A percentile compares a stretch with the other conserved stretches of the same genome.
phyloP scores from a whole-genome alignment of 2,113 vertebrate genomes.

The Daphoenositta chrysoptera region DNA sequence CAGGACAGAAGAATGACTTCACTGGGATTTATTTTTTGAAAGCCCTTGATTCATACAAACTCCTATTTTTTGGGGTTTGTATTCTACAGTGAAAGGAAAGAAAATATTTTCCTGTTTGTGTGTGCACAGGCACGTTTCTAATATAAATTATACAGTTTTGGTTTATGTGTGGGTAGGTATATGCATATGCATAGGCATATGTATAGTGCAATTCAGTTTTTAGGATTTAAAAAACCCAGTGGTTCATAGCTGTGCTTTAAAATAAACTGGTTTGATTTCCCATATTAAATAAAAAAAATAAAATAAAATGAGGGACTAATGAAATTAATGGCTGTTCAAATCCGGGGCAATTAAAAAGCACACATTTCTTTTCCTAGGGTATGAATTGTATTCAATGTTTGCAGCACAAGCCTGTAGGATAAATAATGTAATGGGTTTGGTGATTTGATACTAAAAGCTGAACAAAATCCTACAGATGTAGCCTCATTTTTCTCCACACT shows the following conservation, averaged over 20 bases:
- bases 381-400: conserved; percentile 66
- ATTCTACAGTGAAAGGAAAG: not conserved
- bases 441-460: conserved; percentile 75
- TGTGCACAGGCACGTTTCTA: not conserved
- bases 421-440: conserved; percentile 78
- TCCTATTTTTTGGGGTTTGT: not conserved
- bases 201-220: not conserved
- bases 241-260: not conserved
- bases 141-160: not conserved
- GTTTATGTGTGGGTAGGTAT: not conserved
- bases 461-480: conserved; percentile 76
- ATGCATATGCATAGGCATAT: not conserved
- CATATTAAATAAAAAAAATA: not conserved
- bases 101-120: not conserved
- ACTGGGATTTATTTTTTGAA: not conserved
- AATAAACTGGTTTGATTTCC: conserved; percentile 46
- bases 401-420: conserved; percentile 71
- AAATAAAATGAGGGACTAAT: conserved; percentile 30
- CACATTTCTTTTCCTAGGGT: conserved; percentile 64
- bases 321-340: conserved; percentile 72
- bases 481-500: conserved; percentile 65
- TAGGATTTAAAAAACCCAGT: not conserved
- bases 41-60: not conserved
- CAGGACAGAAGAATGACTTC: conserved; percentile 1
- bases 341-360: conserved; percentile 68